phyloP scores from a whole-genome alignment of 1,140 invertebrate genomes.

The Ditylenchus dipsaci region DNA sequence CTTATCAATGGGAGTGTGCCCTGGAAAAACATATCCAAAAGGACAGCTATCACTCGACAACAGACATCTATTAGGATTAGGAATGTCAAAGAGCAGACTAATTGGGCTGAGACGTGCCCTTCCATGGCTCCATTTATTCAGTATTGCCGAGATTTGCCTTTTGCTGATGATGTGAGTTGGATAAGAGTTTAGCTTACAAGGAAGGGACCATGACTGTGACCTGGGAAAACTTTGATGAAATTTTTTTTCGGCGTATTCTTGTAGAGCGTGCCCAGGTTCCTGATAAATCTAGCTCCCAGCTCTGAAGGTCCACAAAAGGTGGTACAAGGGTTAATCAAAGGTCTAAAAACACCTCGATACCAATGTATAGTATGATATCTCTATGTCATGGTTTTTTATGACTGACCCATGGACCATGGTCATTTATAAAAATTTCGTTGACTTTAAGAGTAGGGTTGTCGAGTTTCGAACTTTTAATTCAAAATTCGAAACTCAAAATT shows the following conservation, averaged over 20 bases:
- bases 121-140: constrained; percentile 42
- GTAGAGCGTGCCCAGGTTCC: not conserved
- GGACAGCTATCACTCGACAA: constrained; percentile 38
- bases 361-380: too few relatives aligned
- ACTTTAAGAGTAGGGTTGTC: too few relatives aligned
- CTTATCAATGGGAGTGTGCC: constrained; percentile 55
- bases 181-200: not conserved
- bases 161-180: constrained; percentile 33
- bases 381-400: not conserved
- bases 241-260: too few relatives aligned
- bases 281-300: not conserved
- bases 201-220: too few relatives aligned
- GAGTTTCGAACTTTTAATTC: too few relatives aligned
- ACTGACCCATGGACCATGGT: too few relatives aligned
- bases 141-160: constrained; percentile 39
- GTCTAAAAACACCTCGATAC: too few relatives aligned
- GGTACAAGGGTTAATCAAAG: too few relatives aligned
- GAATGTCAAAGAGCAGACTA: constrained; percentile 37
- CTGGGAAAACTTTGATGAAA: too few relatives aligned
- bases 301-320: too few relatives aligned
- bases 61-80: constrained; percentile 35
- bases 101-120: constrained; percentile 44
- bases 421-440: too few relatives aligned
- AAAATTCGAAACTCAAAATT: too few relatives aligned
- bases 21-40: constrained; percentile 43